These are phyloP conservation scores for Patiria pectinifera DNA, from an alignment of 53 echinoderm and acorn worm species.

Conservation along the genomic window DNA sequence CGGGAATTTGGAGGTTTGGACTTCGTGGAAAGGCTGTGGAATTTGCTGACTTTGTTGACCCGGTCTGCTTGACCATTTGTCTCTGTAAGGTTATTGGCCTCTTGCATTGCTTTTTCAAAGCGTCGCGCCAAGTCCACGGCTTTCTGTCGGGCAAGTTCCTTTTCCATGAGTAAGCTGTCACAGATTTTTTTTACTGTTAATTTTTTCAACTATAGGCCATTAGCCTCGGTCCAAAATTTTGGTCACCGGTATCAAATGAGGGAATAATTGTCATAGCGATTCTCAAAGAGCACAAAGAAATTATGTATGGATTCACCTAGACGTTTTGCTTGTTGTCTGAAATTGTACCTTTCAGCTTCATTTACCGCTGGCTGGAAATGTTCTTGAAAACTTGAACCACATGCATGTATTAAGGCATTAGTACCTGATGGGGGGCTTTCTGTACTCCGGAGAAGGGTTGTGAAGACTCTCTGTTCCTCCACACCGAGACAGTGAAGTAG, in stretches of 20 bases:
- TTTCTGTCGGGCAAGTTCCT: slow-evolving; percentile 51
- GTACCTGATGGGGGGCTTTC: too few relatives aligned
- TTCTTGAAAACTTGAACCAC: too few relatives aligned
- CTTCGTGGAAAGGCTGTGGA: neutral
- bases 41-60: neutral
- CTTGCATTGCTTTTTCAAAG: slow-evolving; percentile 29
- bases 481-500: too few relatives aligned
- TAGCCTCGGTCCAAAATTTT: too few relatives aligned
- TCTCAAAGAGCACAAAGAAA: slow-evolving; percentile 63
- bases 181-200: slow-evolving; percentile 1
- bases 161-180: slow-evolving; percentile 54
- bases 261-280: slow-evolving; percentile 24
- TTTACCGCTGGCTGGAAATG: too few relatives aligned
- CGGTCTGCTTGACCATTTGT: neutral
- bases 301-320: slow-evolving; percentile 47
- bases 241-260: too few relatives aligned
- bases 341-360: slow-evolving; percentile 62
- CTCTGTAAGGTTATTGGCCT: slow-evolving; percentile 13
- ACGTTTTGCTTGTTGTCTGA: slow-evolving; percentile 41
- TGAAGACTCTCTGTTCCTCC: too few relatives aligned
- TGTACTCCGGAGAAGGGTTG: too few relatives aligned
- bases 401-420: too few relatives aligned
- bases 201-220: slow-evolving; percentile 18
- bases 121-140: slow-evolving; percentile 17
- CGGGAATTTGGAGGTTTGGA: neutral